phyloP scores from a whole-genome alignment of 2,113 vertebrate species.

The Phainopepla nitens region DNA sequence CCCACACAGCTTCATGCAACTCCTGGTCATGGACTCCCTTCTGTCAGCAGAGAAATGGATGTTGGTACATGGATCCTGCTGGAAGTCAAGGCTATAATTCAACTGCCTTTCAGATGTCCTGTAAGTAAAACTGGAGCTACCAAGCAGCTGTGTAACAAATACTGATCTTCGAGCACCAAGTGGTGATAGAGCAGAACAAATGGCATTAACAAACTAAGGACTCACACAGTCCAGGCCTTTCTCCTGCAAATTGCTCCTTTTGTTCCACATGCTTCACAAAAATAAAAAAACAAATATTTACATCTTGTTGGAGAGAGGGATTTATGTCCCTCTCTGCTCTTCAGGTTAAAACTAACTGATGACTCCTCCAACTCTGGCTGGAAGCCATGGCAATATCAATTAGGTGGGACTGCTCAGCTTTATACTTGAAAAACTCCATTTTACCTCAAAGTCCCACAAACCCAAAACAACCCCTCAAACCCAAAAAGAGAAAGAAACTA shows the following conservation, averaged over 20 bases:
- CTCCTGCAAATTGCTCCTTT: neutral
- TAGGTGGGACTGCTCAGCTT: neutral
- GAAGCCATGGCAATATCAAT: neutral
- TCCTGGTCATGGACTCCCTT: neutral
- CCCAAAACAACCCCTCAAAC: neutral
- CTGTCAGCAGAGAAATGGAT: neutral
- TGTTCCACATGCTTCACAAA: neutral
- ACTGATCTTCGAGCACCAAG: neutral
- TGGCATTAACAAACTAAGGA: neutral
- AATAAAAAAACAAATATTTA: neutral
- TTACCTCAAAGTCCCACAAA: neutral
- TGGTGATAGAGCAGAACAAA: neutral
- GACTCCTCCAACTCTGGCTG: neutral
- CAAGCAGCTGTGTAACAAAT: neutral
- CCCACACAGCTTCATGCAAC: neutral
- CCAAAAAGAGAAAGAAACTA: neutral
- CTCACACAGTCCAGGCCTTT: neutral
- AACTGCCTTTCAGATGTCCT: neutral
- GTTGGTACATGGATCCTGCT: neutral
- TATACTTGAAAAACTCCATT: neutral
- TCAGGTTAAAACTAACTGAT: neutral
- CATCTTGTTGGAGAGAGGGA: neutral
- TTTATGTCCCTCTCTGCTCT: neutral
- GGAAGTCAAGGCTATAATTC: neutral
- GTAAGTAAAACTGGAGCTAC: neutral